Evolutionary conservation across 2,888 invertebrate genomes (phyloP).

Genomic region (Hipparchia semele): DNA sequence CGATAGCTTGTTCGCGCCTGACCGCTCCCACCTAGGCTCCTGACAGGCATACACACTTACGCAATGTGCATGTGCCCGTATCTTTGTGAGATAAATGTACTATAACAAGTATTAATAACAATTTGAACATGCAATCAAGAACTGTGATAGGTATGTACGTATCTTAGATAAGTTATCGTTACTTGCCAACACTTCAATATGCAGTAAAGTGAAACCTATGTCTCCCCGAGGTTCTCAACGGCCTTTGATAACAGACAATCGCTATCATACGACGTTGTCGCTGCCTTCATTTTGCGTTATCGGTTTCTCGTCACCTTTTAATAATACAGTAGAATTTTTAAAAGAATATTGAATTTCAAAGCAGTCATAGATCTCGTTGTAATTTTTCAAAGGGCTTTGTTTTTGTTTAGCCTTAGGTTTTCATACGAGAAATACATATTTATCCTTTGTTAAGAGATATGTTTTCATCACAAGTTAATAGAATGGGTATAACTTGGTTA

Average conservation of each 20-base stretch:
- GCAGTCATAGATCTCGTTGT: slow-evolving; percentile 1
- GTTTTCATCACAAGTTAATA: not conserved
- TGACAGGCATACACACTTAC: no score
- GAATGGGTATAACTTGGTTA: not conserved
- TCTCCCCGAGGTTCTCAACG: slow-evolving; percentile 17
- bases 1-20: no score
- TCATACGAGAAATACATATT: not conserved
- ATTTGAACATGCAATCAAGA: not conserved
- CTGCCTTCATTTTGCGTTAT: slow-evolving; percentile 10
- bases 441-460: not conserved
- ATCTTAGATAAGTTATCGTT: not conserved
- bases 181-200: slow-evolving; percentile 21
- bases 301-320: slow-evolving; percentile 20
- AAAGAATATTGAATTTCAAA: slow-evolving; percentile 15
- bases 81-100: no score
- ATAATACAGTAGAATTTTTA: slow-evolving; percentile 8
- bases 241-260: slow-evolving; percentile 22
- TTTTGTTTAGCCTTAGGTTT: not conserved
- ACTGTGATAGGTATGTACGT: not conserved
- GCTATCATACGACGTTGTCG: slow-evolving; percentile 16
- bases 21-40: no score
- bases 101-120: no score
- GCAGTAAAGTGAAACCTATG: slow-evolving; percentile 25
- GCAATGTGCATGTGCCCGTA: no score
- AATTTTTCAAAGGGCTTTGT: not conserved